Evolutionary conservation across 2,113 vertebrate genomes (phyloP).

Genomic region (Petromus typicus): DNA sequence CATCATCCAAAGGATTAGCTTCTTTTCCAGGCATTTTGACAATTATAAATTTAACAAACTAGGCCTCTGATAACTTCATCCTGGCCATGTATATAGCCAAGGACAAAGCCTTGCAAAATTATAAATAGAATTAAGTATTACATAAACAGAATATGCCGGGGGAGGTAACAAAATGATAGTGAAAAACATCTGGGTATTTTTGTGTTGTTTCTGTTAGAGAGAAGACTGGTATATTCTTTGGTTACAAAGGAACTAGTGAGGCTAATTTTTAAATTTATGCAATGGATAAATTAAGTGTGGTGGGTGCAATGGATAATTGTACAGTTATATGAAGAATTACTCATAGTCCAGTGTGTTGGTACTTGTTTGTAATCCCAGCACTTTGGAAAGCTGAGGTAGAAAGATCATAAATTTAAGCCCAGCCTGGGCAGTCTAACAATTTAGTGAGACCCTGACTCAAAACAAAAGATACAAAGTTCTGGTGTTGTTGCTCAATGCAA

Average conservation of each 20-base stretch:
- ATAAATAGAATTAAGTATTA: slow-evolving; percentile 68
- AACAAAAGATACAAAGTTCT: neutral
- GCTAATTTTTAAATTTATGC: neutral
- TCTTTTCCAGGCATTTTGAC: slow-evolving; percentile 65
- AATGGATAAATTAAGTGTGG: neutral
- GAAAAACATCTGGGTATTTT: slow-evolving; percentile 32
- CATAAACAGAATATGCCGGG: slow-evolving; percentile 56
- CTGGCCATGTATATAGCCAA: slow-evolving; percentile 33
- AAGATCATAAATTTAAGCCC: neutral
- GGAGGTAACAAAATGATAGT: slow-evolving; percentile 14
- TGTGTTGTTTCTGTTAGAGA: slow-evolving; percentile 21
- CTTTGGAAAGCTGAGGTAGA: neutral
- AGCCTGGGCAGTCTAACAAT: neutral
- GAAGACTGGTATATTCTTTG: neutral
- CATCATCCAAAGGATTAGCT: slow-evolving; percentile 58
- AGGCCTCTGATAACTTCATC: slow-evolving; percentile 42
- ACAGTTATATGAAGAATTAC: neutral
- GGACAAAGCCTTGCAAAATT: slow-evolving; percentile 54
- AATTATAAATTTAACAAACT: slow-evolving; percentile 52
- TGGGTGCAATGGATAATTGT: neutral
- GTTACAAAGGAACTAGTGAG: slow-evolving; percentile 14
- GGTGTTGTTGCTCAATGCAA: neutral
- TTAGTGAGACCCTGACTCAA: neutral
- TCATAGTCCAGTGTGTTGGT: neutral
- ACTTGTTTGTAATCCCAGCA: neutral